These are phyloP conservation scores for Crenichthys baileyi DNA, from an alignment of 2,797 vertebrate species.

Conservation along the genomic window DNA sequence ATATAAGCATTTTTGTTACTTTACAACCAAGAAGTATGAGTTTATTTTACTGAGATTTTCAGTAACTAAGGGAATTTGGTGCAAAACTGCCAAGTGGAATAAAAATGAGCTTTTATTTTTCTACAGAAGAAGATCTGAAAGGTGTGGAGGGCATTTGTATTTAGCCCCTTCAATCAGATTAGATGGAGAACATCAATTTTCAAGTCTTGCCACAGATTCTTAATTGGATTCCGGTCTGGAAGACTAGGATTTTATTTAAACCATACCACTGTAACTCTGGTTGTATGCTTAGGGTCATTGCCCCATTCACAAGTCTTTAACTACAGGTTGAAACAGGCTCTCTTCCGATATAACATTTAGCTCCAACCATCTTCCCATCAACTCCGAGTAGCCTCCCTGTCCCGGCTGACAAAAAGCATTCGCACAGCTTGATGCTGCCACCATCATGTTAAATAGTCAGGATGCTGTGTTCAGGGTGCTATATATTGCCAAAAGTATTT, in stretches of 20 bases:
- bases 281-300: neutral
- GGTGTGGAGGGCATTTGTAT: neutral
- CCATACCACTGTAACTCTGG: neutral
- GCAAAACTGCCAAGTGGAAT: neutral
- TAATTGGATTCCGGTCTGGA: neutral
- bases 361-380: neutral
- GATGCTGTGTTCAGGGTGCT: no score
- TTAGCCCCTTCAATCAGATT: neutral
- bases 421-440: no score
- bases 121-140: neutral
- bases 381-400: neutral
- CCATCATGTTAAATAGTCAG: no score
- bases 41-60: neutral
- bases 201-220: neutral
- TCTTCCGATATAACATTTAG: neutral
- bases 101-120: neutral
- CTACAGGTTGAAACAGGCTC: no score
- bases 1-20: neutral
- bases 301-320: no score
- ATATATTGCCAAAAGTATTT: no score
- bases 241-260: neutral
- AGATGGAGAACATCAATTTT: no score
- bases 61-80: neutral
- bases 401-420: no score
- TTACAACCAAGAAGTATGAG: neutral